These are phyloP conservation scores for Tryphoninae sp. DNA, from an alignment of 2,888 invertebrate species.

Conservation along the genomic window DNA sequence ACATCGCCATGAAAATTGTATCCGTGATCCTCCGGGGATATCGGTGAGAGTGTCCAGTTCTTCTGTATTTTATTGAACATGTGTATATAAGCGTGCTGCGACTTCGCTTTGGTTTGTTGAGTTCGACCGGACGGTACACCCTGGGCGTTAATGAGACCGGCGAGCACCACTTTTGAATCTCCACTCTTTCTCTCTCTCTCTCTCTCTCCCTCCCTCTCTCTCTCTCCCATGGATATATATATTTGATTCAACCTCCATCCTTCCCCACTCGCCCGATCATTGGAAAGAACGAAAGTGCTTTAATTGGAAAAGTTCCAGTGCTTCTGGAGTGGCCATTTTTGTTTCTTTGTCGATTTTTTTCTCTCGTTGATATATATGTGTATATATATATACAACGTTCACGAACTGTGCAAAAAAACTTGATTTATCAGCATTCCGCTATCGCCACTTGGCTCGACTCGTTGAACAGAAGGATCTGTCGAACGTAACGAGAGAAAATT, in stretches of 20 bases:
- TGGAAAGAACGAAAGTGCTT: conserved; percentile 73
- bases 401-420: conserved; percentile 33
- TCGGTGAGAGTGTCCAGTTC: too few relatives aligned
- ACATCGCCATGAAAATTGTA: too few relatives aligned
- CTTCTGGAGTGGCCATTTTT: conserved; percentile 41
- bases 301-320: conserved; percentile 75
- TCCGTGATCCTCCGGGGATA: too few relatives aligned
- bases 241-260: conserved; percentile 61
- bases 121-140: conserved; percentile 54
- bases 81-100: conserved; percentile 16
- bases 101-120: conserved; percentile 53
- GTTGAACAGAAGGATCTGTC: conserved; percentile 20
- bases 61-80: too few relatives aligned
- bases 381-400: background rate
- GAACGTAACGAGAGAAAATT: background rate
- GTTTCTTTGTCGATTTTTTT: conserved; percentile 17
- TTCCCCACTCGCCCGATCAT: conserved; percentile 71
- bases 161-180: conserved; percentile 56
- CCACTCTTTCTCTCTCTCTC: conserved; percentile 10
- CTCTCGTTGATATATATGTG: background rate
- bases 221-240: conserved; percentile 65
- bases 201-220: conserved; percentile 14
- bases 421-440: conserved; percentile 38
- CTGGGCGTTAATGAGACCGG: conserved; percentile 58
- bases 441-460: conserved; percentile 27